These are phyloP conservation scores for Hydrozoanthus gracilis DNA, from an alignment of 92 coral and sea anemone species.

Conservation along the genomic window DNA sequence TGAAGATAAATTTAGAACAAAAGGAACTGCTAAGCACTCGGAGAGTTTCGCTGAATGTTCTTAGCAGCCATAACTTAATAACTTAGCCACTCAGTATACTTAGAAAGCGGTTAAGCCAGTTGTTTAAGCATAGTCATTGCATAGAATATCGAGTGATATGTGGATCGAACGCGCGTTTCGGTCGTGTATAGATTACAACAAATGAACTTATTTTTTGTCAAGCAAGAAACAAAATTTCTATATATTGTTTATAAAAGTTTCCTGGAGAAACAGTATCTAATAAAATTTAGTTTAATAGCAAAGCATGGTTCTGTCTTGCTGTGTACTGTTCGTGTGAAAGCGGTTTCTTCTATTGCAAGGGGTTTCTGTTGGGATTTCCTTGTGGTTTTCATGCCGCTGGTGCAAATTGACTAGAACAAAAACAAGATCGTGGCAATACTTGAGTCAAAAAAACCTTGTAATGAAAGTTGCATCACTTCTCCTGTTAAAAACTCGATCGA, in stretches of 20 bases:
- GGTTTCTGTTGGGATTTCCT: no score
- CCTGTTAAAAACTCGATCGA: neutral
- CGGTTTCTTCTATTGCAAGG: neutral
- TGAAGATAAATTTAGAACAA: neutral
- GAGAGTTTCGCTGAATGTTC: neutral
- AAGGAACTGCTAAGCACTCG: no score
- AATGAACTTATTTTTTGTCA: constrained; percentile 49
- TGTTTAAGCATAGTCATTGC: no score
- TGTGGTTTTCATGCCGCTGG: no score
- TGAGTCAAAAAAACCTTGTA: no score
- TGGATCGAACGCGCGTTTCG: neutral
- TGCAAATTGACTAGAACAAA: no score
- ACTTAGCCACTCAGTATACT: neutral
- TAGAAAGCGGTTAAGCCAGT: no score
- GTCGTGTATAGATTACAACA: constrained; percentile 28
- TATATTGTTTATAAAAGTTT: constrained; percentile 47
- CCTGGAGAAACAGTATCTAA: constrained; percentile 70
- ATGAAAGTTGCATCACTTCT: no score
- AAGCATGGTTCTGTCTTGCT: neutral
- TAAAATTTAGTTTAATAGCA: constrained; percentile 50
- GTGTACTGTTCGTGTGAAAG: no score
- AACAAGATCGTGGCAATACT: no score
- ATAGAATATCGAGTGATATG: no score
- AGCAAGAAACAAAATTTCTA: neutral
- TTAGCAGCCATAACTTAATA: neutral